Evolutionary conservation across 2,113 vertebrate species (phyloP), one percentile per base, ranked within the genome.

Genomic region (Eptesicus fuscus): DNA sequence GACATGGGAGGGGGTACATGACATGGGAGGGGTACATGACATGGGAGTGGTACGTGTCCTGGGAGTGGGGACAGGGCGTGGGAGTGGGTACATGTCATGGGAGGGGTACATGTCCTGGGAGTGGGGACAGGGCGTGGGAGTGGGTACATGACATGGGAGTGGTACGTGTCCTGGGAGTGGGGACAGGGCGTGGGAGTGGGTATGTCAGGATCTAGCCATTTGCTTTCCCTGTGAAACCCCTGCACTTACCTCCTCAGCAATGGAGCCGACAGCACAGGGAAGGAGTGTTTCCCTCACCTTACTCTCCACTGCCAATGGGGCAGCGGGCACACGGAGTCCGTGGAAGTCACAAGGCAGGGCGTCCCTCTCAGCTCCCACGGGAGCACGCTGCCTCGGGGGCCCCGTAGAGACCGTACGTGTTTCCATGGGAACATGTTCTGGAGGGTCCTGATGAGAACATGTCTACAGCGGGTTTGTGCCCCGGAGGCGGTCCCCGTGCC

Each of bases 291-390:
- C n/a, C 49, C 9, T 40, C 32, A 13, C 51, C 67, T 37, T 16
- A 42, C 37, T 30, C 7, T 80, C 78, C n/a, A 37, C 12, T n/a
- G n/a, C 28, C 71, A 53, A 61, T 25, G 51, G 9, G 40, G 32
- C 37, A n/a, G 20, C 69, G 32, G 28, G 23, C 7, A 4, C 35
- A 7, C 13, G 40, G 69, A 37, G 22, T 28, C 42, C 40, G 14
- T 40, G 44, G 63, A 87, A 51, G 10, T 32, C 49, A n/a, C 1
- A 56, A 37, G 76, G 51, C 32, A 51, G 53, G 80, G 22, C 42
- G 63, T 87, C 23, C 32, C 40, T 28, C 32, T 79, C n/a, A 56
- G 1, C 7, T 49, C 18, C 28, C 28, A 9, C 0, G 0, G 69
- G 28, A 74, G 7, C 69, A 71, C 47, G 2, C 22, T 6, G 67